Evolutionary conservation across 2,113 vertebrate genomes (phyloP), one percentile per base, ranked within the genome.

Genomic region (Clinocottus analis): DNA sequence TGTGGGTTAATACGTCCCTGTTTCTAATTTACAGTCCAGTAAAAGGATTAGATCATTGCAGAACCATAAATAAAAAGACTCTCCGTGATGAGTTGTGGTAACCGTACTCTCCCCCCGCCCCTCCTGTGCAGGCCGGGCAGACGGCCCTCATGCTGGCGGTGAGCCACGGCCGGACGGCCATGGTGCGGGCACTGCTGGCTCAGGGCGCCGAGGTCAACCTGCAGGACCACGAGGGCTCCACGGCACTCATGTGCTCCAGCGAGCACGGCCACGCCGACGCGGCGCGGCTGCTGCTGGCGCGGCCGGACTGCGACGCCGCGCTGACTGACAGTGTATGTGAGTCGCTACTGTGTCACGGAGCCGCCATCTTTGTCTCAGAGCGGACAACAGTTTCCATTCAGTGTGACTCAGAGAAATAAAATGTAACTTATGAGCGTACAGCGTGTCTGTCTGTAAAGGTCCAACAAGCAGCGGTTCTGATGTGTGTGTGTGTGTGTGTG

Each of bases 71-170:
- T 23, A 53, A 14, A 68, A 41, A n/a, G n/a, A n/a, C n/a, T n/a
- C n/a, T n/a, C n/a, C n/a, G n/a, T n/a, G n/a, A n/a, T n/a, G n/a
- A n/a, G n/a, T n/a, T n/a, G n/a, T n/a, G n/a, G n/a, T n/a, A n/a
- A n/a, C n/a, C n/a, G n/a, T n/a, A n/a, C n/a, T n/a, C n/a, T n/a
- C n/a, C n/a, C n/a, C 12, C 29, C 2, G 31, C 31, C 5, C 31
- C 31, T 5, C 31, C 5, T 41, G 1, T 19, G 45, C 90, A 99
- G 98, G 98, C 98, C 9, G 97, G 98, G 51, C 98, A 99, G 94
- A 99, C 98, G 0, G 98, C 96, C 12, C 94, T 99, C 89, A 99
- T 99, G 98, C 93, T 99, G 17, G 97, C 98, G 0, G 98, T 99
- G 88, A 99, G 98, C 80, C 98, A 99, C 0, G 97, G 98, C 6